These are phyloP conservation scores for Tetragonula clypearis DNA, from an alignment of 1,140 invertebrate species.

Conservation along the genomic window DNA sequence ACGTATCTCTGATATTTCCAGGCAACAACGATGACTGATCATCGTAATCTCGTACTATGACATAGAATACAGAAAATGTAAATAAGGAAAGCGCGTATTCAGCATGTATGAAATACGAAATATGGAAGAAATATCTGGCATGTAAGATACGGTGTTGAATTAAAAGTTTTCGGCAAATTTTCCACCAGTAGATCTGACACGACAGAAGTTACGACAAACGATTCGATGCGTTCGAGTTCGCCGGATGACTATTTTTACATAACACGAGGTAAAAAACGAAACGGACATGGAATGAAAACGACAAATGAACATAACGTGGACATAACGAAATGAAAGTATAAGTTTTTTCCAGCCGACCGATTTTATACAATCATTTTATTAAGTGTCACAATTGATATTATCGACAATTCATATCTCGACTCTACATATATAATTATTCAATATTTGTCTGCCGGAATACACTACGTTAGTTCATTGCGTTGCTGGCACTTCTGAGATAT, in stretches of 20 bases:
- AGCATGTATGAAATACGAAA: not conserved
- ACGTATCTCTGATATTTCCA: not conserved
- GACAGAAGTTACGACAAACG: too few species aligned
- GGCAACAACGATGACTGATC: not conserved
- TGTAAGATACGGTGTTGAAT: not conserved
- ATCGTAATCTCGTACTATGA: not conserved
- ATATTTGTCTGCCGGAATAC: conserved; percentile 58
- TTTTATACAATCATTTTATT: conserved; percentile 74
- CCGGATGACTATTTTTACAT: not conserved
- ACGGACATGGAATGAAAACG: not conserved
- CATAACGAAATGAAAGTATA: not conserved
- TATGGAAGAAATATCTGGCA: not conserved
- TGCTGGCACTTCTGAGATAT: conserved; percentile 68
- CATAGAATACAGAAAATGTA: not conserved
- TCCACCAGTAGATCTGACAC: too few species aligned
- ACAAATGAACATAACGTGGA: not conserved
- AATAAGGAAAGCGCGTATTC: not conserved
- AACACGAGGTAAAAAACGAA: too few species aligned
- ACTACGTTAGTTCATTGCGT: conserved; percentile 56
- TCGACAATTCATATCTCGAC: conserved; percentile 37
- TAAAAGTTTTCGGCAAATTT: not conserved
- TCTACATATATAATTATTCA: conserved; percentile 57
- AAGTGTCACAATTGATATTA: conserved; percentile 63
- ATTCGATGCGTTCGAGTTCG: not conserved
- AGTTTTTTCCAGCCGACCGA: not conserved